phyloP scores from a whole-genome alignment of 64 coral and sea anemone species.

The Dendronephthya gigantea region DNA sequence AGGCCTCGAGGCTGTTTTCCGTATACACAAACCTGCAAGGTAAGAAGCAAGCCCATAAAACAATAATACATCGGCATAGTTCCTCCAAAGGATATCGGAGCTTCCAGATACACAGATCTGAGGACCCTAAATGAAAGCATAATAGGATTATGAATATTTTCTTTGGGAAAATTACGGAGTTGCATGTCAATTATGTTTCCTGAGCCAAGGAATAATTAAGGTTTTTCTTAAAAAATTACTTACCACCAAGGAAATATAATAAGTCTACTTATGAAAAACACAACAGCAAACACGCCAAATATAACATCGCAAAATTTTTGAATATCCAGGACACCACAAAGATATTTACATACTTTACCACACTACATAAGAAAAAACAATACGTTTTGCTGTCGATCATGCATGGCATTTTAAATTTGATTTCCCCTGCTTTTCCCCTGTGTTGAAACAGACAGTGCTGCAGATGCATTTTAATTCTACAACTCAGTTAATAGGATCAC shows the following conservation, averaged over 20 bases:
- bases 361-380: conserved; percentile 42
- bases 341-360: conserved; percentile 71
- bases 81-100: not conserved
- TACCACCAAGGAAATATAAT: conserved; percentile 77
- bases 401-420: no score
- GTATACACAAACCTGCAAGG: not conserved
- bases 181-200: no score
- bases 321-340: conserved; percentile 23
- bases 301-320: conserved; percentile 41
- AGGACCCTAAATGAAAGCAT: not conserved
- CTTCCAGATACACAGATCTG: not conserved
- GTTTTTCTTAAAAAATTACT: no score
- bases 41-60: not conserved
- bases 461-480: no score
- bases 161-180: no score
- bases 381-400: not conserved
- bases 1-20: no score
- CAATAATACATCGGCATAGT: not conserved
- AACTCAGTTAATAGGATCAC: not conserved
- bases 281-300: conserved; percentile 59
- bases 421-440: no score
- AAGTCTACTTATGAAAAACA: conserved; percentile 55
- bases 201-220: no score
- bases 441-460: no score
- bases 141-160: no score